Evolutionary conservation across 2,888 invertebrate genomes (phyloP).

Genomic region (Oscheius sp.): DNA sequence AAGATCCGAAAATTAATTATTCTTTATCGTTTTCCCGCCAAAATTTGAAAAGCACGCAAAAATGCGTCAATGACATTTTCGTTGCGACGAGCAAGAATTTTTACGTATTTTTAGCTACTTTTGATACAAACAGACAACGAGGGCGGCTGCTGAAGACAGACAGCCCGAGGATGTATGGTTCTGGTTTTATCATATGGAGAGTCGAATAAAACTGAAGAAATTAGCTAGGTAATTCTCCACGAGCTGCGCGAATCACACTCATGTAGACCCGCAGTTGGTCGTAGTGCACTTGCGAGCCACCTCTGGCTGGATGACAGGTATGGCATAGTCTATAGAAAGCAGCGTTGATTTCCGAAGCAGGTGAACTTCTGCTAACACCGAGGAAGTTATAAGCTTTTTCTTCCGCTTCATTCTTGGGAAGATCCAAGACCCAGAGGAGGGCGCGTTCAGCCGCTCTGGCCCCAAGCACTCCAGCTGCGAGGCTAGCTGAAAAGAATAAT

Average conservation of each 20-base stretch:
- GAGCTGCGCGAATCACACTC: not conserved
- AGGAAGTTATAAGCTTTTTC: constrained; percentile 3
- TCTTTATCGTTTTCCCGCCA: too few relatives aligned
- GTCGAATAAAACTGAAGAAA: too few relatives aligned
- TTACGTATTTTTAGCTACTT: too few relatives aligned
- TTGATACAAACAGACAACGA: too few relatives aligned
- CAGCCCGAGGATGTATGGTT: too few relatives aligned
- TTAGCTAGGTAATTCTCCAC: not conserved
- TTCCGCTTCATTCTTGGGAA: not conserved
- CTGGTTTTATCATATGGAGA: too few relatives aligned
- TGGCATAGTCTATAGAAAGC: not conserved
- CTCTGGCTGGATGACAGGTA: not conserved
- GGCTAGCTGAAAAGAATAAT: not conserved
- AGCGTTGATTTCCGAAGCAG: not conserved
- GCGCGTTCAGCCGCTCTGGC: not conserved
- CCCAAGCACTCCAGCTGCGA: not conserved
- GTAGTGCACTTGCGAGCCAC: not conserved
- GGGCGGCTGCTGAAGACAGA: too few relatives aligned
- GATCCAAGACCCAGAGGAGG: not conserved
- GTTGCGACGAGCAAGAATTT: too few relatives aligned
- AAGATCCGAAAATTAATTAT: too few relatives aligned
- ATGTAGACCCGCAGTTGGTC: not conserved
- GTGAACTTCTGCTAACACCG: not conserved
- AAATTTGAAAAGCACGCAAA: too few relatives aligned
- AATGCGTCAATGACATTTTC: too few relatives aligned